phyloP scores from a whole-genome alignment of 2,888 invertebrate species.

The Tetranychus piercei region DNA sequence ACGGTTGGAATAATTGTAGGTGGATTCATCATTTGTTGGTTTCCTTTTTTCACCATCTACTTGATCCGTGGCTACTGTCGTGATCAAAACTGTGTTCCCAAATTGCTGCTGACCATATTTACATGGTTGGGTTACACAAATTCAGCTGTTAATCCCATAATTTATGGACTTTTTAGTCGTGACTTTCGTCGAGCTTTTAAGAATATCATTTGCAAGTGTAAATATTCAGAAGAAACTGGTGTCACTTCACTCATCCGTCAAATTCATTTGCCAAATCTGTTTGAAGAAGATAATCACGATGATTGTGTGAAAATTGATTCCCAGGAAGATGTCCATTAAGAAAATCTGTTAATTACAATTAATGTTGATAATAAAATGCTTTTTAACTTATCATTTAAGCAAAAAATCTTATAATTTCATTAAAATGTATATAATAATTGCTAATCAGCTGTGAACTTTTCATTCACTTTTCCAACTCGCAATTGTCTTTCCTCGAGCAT shows the following conservation, averaged over 20 bases:
- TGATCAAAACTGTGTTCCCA: conserved; percentile 49
- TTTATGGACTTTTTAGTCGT: conserved; percentile 53
- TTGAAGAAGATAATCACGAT: conserved; percentile 24
- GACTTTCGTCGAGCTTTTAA: conserved; percentile 89
- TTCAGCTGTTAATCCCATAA: conserved; percentile 48
- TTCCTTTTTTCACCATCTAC: conserved; percentile 90
- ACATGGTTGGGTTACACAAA: conserved; percentile 89
- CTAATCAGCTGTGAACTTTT: no score
- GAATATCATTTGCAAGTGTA: conserved; percentile 57
- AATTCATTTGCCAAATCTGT: conserved; percentile 28
- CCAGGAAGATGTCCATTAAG: conserved; percentile 2
- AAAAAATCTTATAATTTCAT: no score
- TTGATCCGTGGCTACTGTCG: conserved; percentile 65
- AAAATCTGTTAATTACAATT: background rate
- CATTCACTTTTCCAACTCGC: no score
- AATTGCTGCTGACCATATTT: conserved; percentile 30
- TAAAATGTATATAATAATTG: no score
- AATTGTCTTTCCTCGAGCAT: no score
- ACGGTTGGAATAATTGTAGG: conserved; percentile 92
- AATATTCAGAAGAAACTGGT: conserved; percentile 26
- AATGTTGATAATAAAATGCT: no score
- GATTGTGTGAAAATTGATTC: conserved; percentile 5
- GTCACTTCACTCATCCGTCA: conserved; percentile 27
- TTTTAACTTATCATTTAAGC: no score
- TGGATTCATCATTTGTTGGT: conserved; percentile 88